Conservation (phyloP, 2,797 vertebrate species). For the Scolopax rusticola region DNA sequence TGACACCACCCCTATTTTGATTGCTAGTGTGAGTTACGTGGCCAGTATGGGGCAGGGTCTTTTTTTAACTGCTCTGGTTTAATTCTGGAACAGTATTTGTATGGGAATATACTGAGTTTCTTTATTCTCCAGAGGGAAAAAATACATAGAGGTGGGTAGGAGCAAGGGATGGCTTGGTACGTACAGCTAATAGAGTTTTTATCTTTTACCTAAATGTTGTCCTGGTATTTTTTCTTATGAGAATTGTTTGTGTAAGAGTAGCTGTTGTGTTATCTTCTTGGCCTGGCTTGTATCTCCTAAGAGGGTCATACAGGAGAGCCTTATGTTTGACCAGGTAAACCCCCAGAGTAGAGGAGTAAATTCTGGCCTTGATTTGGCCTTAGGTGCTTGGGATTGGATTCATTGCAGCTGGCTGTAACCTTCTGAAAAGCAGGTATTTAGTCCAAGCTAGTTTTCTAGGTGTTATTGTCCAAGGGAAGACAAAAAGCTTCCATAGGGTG, state of each 20-base stretch:
- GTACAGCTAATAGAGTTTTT: not conserved
- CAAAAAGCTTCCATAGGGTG: not conserved
- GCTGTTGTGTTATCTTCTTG: not conserved
- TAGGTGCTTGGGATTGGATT: not conserved
- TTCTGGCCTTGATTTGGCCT: not conserved
- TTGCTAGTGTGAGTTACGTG: fast-evolving
- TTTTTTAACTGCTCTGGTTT: not conserved
- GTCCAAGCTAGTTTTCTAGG: not conserved
- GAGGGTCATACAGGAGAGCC: not conserved
- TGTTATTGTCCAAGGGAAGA: not conserved
- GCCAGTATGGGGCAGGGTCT: not conserved
- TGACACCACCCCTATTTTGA: not conserved
- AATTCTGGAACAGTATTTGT: not conserved
- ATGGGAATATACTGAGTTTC: not conserved
- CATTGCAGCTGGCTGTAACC: not conserved
- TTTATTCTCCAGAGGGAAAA: not conserved
- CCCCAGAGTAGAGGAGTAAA: not conserved
- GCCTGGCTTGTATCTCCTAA: not conserved
- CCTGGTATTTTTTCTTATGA: not conserved
- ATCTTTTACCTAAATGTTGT: not conserved
- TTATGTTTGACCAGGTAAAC: not conserved
- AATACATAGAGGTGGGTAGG: not conserved
- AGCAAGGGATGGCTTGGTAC: not conserved
- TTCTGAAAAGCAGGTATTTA: not conserved
- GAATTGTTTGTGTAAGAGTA: not conserved